Evolutionary conservation across 2,888 invertebrate genomes (phyloP), one percentile per base, ranked within the genome.

Genomic region (Microctonus brassicae): DNA sequence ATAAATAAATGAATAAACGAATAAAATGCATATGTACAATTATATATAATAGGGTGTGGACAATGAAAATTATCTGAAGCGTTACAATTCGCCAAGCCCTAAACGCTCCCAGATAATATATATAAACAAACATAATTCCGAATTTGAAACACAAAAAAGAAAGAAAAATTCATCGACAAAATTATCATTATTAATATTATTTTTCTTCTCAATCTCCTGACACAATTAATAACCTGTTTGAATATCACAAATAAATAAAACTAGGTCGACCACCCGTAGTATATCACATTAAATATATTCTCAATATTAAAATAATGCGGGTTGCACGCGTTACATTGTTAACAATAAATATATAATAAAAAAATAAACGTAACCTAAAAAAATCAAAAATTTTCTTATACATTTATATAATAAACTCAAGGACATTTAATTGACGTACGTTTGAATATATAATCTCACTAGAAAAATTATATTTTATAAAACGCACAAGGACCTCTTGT

Each of bases 41-140:
- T n/a, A n/a, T n/a, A n/a, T n/a, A n/a, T n/a, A 75, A 70, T 26
- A 70, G 71, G 77, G 77, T 76, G 76, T 76, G 77, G 73, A 71
- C 73, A 77, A 80, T 80, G 76, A 77, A 81, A 79, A 76, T 74
- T 71, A 81, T 77, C 36, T 80, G 78, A 77, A 83, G 82, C 83
- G 80, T 83, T 77, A 67, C 75, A 78, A n/a, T n/a, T 77, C 76
- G 76, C 82, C 71, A 80, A 77, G 79, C 77, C 69, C 58, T 55
- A 73, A 53, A 22, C 77, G 63, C 81, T 57, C 82, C 76, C 82
- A 80, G 76, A 78, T 42, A 53, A 79, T 73, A 70, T 73, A 70
- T 39, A 61, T 68, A 60, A 73, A 47, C 17, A 47, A 6, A 47
- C 17, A 47, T 47, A 3, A 6, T 6, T n/a, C n/a, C 7, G 47